Conservation (phyloP, 2,797 vertebrate species). For the Coregonus ussuriensis region DNA sequence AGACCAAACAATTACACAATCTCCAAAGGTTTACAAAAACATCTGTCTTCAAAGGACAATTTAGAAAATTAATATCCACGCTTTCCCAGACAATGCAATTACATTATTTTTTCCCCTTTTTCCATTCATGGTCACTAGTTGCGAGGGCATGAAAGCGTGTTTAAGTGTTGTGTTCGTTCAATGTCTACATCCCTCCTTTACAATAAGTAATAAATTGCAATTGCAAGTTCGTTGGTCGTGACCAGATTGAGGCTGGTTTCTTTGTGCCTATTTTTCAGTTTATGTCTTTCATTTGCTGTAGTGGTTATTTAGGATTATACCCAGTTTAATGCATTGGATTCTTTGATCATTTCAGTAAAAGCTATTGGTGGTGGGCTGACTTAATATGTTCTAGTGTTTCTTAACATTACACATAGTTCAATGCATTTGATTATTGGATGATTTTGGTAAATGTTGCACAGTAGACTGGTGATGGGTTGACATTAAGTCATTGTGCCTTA, state of each 20-base stretch:
- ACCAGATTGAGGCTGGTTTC: slow-evolving; percentile 38
- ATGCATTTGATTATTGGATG: slow-evolving; percentile 38
- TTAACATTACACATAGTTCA: neutral
- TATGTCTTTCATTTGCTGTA: slow-evolving; percentile 33
- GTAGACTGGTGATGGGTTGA: neutral
- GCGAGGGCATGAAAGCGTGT: slow-evolving; percentile 43
- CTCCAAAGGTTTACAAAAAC: slow-evolving; percentile 80
- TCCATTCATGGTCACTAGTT: slow-evolving; percentile 28
- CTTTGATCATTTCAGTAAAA: slow-evolving; percentile 46
- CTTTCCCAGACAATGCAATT: slow-evolving; percentile 58
- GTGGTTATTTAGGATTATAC: neutral
- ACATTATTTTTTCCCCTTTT: slow-evolving; percentile 21
- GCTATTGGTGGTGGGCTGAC: neutral
- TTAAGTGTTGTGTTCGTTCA: slow-evolving; percentile 36
- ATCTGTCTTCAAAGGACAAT: slow-evolving; percentile 82
- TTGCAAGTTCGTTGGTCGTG: slow-evolving; percentile 32
- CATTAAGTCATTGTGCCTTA: slow-evolving; percentile 9
- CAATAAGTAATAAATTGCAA: slow-evolving; percentile 33
- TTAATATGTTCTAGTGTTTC: neutral
- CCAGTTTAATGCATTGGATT: slow-evolving; percentile 7
- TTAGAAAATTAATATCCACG: slow-evolving; percentile 72
- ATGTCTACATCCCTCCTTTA: slow-evolving; percentile 26
- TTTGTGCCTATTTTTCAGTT: slow-evolving; percentile 37
- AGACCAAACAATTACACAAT: slow-evolving; percentile 88
- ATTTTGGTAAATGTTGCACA: slow-evolving; percentile 36